Evolutionary conservation across 2,113 vertebrate species (phyloP), one percentile per base, ranked within the genome.

Genomic region (Silurus glanis): DNA sequence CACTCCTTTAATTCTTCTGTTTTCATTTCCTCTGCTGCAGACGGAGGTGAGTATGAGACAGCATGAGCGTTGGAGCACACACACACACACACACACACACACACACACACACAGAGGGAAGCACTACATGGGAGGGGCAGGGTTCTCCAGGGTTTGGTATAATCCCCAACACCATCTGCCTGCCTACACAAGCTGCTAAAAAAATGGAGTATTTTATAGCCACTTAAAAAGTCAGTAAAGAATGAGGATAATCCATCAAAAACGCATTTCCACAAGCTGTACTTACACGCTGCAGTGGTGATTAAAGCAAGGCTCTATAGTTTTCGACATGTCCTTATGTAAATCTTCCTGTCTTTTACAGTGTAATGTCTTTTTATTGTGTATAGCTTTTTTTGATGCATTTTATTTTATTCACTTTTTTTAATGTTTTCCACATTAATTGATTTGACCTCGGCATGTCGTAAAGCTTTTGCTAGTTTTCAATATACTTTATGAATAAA

Each of bases 41-140:
- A 96, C 87, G 95, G 95, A 94, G 95, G 95, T 95, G 94, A 96
- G 95, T 95, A 92, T 87, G 86, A 89, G 88, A 85, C 84, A 81
- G 88, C 58, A 82, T 87, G 89, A 91, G 72, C 92, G 91, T 83
- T 86, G 89, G 79, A 61, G 64, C 56, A 89, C 86, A 83, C 71
- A 88, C 8, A 66, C 59, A n/a, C 45, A 80, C 8, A 28, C 10
- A n/a, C 74, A 76, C 66, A 69, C 67, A 37, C 28, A 69, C 64
- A 67, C 64, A 49, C 71, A 74, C 7, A 9, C 71, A 51, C 61
- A 12, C 28, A 3, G 53, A 66, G 23, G 51, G 55, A 71, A 64
- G 82, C 80, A 90, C 47, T 67, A 47, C 55, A 66, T 58, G 72
- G 62, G 85, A 71, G 62, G 81, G 80, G 85, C 90, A 87, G 89